These are phyloP conservation scores for Acromyrmex charruanus DNA, from an alignment of 1,140 invertebrate genomes.

Conservation along the genomic window DNA sequence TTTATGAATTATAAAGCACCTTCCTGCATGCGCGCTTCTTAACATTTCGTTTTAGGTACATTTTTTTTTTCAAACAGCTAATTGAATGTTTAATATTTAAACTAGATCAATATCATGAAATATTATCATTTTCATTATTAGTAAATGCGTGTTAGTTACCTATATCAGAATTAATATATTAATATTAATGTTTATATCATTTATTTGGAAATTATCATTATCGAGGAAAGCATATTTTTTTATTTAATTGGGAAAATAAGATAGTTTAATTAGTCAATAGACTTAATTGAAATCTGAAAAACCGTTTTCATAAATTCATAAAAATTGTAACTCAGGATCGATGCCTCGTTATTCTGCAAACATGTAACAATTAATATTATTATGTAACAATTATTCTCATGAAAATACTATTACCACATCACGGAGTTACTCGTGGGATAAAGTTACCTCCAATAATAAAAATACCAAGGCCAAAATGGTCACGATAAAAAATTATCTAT, in stretches of 20 bases:
- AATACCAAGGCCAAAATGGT: slow-evolving; percentile 35
- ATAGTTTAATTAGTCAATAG: neutral
- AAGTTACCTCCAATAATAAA: neutral
- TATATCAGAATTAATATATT: neutral
- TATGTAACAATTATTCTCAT: slow-evolving; percentile 12
- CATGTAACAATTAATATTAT: neutral
- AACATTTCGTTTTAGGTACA: neutral
- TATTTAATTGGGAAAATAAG: neutral
- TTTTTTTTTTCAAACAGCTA: neutral
- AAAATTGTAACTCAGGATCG: neutral
- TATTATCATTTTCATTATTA: neutral
- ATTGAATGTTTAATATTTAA: neutral
- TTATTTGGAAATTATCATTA: neutral
- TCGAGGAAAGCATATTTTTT: neutral
- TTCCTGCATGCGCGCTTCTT: neutral
- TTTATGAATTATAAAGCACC: slow-evolving; percentile 7
- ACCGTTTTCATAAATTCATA: neutral
- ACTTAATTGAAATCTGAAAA: neutral
- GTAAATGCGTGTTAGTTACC: neutral
- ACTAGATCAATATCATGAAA: neutral
- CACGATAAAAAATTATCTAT: slow-evolving; percentile 35
- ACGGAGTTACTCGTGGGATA: neutral
- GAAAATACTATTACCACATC: slow-evolving; percentile 2
- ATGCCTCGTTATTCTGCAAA: slow-evolving; percentile 8
- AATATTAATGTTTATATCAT: neutral